A percentile compares a stretch with the other conserved stretches of the same genome.
Evolutionary conservation across 1,140 invertebrate genomes (phyloP).

Genomic region (Paraescarpia echinospica): DNA sequence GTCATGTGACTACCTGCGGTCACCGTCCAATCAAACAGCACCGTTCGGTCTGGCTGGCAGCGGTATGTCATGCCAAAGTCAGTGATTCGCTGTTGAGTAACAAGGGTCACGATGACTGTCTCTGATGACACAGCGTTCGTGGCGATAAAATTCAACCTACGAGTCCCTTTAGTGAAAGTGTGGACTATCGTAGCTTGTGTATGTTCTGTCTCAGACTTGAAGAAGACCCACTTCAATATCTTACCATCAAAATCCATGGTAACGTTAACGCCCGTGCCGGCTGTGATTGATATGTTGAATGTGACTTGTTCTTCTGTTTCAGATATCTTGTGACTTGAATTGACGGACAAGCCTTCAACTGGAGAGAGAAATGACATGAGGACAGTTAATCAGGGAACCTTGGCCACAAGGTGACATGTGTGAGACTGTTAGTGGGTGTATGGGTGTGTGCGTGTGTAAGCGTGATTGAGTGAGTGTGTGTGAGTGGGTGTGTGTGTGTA

Average conservation of each 20-base stretch:
- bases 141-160: background rate
- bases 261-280: background rate
- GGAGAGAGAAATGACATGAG: no score
- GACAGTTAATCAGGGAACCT: no score
- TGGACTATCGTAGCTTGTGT: background rate
- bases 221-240: background rate
- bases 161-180: background rate
- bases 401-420: no score
- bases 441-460: no score
- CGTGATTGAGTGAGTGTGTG: no score
- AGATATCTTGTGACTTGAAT: background rate
- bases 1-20: background rate
- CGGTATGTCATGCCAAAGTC: background rate
- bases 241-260: background rate
- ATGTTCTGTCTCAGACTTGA: background rate
- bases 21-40: background rate
- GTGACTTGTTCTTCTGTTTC: background rate
- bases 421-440: background rate
- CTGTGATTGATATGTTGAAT: background rate
- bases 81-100: background rate
- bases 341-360: background rate
- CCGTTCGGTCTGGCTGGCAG: background rate
- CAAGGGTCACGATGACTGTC: background rate
- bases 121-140: background rate
- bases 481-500: no score